Percentiles rank a stretch among this genome's conserved stretches.
Conservation (phyloP, 2,888 invertebrate species). For the Stenurella melanura region DNA sequence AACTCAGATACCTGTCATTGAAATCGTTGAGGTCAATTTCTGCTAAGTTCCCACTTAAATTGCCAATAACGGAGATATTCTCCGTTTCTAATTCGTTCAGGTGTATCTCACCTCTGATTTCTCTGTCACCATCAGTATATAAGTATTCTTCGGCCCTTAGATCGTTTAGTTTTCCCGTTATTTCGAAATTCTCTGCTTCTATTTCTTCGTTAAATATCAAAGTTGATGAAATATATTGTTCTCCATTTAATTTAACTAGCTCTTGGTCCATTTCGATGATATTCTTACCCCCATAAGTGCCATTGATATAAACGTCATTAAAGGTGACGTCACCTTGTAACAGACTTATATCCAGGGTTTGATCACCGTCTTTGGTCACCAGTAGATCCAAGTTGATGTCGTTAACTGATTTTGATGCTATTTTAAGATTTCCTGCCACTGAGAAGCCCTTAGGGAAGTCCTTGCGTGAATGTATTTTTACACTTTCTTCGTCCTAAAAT, state of each 20-base stretch:
- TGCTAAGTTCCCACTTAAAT: conserved; percentile 68
- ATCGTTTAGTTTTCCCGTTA: conserved; percentile 70
- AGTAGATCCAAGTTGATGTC: conserved; percentile 72
- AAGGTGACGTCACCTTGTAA: conserved; percentile 73
- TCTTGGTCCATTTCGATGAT: conserved; percentile 72
- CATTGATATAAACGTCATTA: conserved; percentile 71
- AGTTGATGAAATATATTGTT: conserved; percentile 69
- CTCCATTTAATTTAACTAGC: conserved; percentile 70
- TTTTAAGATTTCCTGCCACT: conserved; percentile 69
- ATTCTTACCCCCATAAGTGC: conserved; percentile 72
- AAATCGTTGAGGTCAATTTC: conserved; percentile 69
- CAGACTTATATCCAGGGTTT: conserved; percentile 71
- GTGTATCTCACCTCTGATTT: conserved; percentile 38
- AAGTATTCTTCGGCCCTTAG: conserved; percentile 64
- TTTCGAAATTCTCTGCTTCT: conserved; percentile 66
- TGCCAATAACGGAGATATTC: conserved; percentile 51
- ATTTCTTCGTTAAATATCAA: conserved; percentile 70
- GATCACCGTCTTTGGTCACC: conserved; percentile 74
- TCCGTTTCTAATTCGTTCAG: conserved; percentile 49
- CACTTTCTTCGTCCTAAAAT: conserved; percentile 65
- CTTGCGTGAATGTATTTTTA: conserved; percentile 73
- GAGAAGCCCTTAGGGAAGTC: conserved; percentile 71
- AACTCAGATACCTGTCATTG: conserved; percentile 66
- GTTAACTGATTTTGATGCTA: conserved; percentile 73
- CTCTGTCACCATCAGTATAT: conserved; percentile 50